Conservation (phyloP, 2,888 invertebrate species). For the Opisthograptis luteolata region DNA sequence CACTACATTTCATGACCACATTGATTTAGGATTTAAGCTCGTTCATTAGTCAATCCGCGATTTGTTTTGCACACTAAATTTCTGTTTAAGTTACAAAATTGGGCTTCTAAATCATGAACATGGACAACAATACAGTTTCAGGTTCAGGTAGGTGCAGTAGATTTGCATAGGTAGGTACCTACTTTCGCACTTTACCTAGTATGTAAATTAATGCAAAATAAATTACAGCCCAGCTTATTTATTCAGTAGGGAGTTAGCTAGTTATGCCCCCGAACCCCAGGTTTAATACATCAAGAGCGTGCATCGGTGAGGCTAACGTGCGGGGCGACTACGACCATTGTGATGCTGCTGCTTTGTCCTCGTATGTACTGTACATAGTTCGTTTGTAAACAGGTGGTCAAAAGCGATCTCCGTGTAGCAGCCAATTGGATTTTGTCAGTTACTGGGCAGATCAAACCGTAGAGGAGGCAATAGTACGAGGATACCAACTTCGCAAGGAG, state of each 20-base stretch:
- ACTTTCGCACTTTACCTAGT: background rate
- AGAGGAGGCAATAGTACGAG: slow-evolving; percentile 36
- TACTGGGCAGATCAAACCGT: slow-evolving; percentile 38
- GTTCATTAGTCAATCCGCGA: background rate
- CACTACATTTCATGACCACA: slow-evolving; percentile 4
- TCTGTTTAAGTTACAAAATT: background rate
- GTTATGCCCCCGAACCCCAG: too few relatives aligned
- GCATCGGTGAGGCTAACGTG: too few relatives aligned
- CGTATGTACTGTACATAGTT: too few relatives aligned
- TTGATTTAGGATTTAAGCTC: background rate
- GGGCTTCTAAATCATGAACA: background rate
- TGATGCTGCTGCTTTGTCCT: too few relatives aligned
- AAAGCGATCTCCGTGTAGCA: slow-evolving; percentile 33
- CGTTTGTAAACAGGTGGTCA: slow-evolving; percentile 5
- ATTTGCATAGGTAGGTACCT: background rate
- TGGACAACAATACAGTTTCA: slow-evolving; percentile 5
- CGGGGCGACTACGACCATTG: too few relatives aligned
- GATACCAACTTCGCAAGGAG: slow-evolving; percentile 30
- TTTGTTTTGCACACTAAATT: slow-evolving; percentile 14
- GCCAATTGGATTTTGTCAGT: slow-evolving; percentile 28
- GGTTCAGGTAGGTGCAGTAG: slow-evolving; percentile 10
- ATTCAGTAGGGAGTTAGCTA: too few relatives aligned
- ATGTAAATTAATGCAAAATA: too few relatives aligned
- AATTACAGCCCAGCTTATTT: too few relatives aligned
- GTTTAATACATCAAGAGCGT: too few relatives aligned